A percentile compares a stretch with the other conserved stretches of the same genome.
These are phyloP conservation scores for Aleiodes alternator DNA, from an alignment of 2,888 invertebrate genomes.

Conservation along the genomic window DNA sequence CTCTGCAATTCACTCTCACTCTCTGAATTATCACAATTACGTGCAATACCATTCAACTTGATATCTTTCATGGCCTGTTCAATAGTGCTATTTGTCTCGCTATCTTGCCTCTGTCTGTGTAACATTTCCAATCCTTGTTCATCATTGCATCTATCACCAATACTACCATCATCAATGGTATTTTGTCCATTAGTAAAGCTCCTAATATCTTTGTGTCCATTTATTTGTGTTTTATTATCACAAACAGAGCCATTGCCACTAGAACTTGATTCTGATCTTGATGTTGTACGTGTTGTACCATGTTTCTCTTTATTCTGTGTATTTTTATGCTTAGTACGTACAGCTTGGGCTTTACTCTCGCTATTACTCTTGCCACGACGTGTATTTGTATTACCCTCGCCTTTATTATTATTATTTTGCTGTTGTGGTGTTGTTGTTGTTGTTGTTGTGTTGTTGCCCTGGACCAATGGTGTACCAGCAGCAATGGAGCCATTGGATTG, in stretches of 20 bases:
- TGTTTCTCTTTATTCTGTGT: constrained; percentile 74
- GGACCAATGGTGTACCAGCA: constrained; percentile 57
- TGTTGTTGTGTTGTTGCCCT: constrained; percentile 39
- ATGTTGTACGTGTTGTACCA: constrained; percentile 65
- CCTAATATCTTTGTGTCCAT: constrained; percentile 57
- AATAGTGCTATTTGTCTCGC: constrained; percentile 63
- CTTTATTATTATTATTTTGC: constrained; percentile 76
- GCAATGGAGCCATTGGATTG: constrained; percentile 57
- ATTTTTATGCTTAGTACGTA: constrained; percentile 78
- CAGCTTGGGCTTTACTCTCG: constrained; percentile 76
- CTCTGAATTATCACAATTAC: constrained; percentile 61
- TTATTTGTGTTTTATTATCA: constrained; percentile 16
- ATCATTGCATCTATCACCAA: constrained; percentile 35
- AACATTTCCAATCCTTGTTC: constrained; percentile 52
- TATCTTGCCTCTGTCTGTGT: constrained; percentile 57
- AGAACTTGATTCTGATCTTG: constrained; percentile 74
- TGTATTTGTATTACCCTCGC: constrained; percentile 67
- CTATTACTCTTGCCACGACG: constrained; percentile 73
- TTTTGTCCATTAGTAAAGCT: constrained; percentile 63
- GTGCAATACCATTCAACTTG: constrained; percentile 47
- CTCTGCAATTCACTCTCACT: constrained; percentile 69
- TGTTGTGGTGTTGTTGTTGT: constrained; percentile 56
- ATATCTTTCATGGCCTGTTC: constrained; percentile 44
- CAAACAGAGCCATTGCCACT: constrained; percentile 54
- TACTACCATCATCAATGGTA: constrained; percentile 35